phyloP scores from a whole-genome alignment of 2,888 invertebrate species.

The Theretra japonica region DNA sequence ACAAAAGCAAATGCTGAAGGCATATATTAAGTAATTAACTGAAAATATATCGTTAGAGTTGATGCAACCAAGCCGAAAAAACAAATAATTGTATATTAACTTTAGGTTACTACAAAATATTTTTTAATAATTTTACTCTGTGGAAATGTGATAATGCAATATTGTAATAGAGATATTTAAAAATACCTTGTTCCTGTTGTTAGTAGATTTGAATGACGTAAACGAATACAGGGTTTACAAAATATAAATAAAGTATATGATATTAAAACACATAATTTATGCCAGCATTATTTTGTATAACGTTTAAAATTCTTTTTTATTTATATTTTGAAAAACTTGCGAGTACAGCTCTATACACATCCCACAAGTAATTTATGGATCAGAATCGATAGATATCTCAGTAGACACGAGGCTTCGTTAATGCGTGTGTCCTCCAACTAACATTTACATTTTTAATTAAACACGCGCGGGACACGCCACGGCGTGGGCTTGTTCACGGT shows the following conservation, averaged over 20 bases:
- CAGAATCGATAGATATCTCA: constrained; percentile 16
- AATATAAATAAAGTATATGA: too few relatives aligned
- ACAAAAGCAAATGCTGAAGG: neutral
- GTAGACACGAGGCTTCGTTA: constrained; percentile 9
- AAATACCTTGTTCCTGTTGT: too few relatives aligned
- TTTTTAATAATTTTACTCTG: too few relatives aligned
- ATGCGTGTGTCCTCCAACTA: constrained; percentile 18
- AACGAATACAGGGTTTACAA: too few relatives aligned
- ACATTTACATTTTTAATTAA: constrained; percentile 26
- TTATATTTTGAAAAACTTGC: neutral
- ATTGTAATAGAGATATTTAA: too few relatives aligned
- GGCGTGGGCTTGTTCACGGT: constrained; percentile 1
- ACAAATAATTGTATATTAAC: neutral
- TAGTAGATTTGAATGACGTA: too few relatives aligned
- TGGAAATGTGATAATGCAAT: too few relatives aligned
- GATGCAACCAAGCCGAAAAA: neutral
- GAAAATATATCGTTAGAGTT: neutral
- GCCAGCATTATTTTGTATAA: too few relatives aligned
- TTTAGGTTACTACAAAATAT: too few relatives aligned
- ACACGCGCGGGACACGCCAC: constrained; percentile 6
- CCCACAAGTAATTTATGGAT: constrained; percentile 3
- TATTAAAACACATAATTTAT: too few relatives aligned
- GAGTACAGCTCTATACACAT: neutral
- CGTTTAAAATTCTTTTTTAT: too few relatives aligned
- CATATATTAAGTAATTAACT: constrained; percentile 24